Evolutionary conservation across 53 echinoderm and acorn worm species (phyloP), one percentile per base, ranked within the genome.

Genomic region (Stichopus horrens): DNA sequence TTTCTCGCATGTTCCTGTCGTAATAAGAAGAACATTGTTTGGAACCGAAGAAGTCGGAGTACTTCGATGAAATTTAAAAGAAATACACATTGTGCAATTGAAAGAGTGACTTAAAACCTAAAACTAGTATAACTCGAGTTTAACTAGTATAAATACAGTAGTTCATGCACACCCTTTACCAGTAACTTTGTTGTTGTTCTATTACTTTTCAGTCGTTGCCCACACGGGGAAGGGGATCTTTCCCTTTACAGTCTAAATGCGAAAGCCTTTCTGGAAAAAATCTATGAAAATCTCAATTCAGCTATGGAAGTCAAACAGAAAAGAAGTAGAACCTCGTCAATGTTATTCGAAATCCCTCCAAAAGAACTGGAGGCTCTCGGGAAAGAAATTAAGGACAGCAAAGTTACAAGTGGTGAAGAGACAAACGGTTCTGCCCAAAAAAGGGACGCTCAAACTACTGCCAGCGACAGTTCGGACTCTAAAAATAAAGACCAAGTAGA

Each of bases 331-430:
- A 90, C 96, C 7, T 86, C 96, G 23, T 95, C 96, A 57, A 93
- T 95, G 96, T 88, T 95, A 77, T 95, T 95, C 88, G 96, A 95
- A 90, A 95, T 95, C 76, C 91, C 93, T 14, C 90, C 93, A 9
- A 89, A 91, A 86, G 96, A 95, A 57, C 89, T 95, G 75, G 93
- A 95, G 75, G 91, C 89, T 73, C 90, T 95, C 57, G 88, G 92
- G 53, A 95, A 92, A 79, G 86, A 90, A 20, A 76, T 90, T 54
- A 88, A 93, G 16, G 89, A 93, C 59, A 88, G 87, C 19, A 77
- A 89, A n/a, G 6, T 22, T 8, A 76, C 74, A 60, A 89, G 77
- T 23, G 86, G 55, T 57, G 88, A 81, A 7, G 88, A 81, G 65
- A 75, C 83, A 76, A 87, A 74, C 1, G 90, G 83, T 23, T 65